Base-by-base conservation (phyloP, 2,888 invertebrate genomes). In the Pedicia rivosa region DNA sequence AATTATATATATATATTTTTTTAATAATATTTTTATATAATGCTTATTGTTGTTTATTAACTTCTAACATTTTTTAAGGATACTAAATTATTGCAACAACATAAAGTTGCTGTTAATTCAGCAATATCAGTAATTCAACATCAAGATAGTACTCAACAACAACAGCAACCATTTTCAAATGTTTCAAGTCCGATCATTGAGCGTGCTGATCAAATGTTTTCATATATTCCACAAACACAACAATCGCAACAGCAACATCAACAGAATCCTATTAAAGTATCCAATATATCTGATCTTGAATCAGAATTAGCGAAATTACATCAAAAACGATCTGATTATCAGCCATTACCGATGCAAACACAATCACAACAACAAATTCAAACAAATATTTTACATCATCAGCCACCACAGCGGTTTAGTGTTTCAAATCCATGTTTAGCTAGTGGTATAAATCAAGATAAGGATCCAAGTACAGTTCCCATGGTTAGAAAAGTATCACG, bases 401-500 rank as follows among this genome's bases (percentile, higher is more conserved):
- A 26, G 12, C 26, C 6, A 35, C n/a, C 20, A 24, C 15, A 33
- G 13, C 22, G 33, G 15, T 22, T 33, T 19, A 30, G 33, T 14
- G 33, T 13, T 16, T 4, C 33, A 22, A 30, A 17, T 30, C n/a
- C n/a, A n/a, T n/a, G n/a, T n/a, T n/a, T n/a, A n/a, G n/a, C n/a
- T n/a, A n/a, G n/a, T n/a, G n/a, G n/a, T n/a, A n/a, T n/a, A n/a
- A n/a, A n/a, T n/a, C n/a, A n/a, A n/a, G 28, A 14, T 3, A 8
- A 3, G 9, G 32, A 32, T n/a, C 4, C 24, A 7, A 5, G 8
- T 10, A 24, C 24, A 5, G 24, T 4, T 24, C 10, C 24, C 9
- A n/a, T n/a, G n/a, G 12, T 12, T 10, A 4, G 80, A 39, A 81
- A 81, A 54, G 76, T 81, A 46, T 81, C 81, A 20, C 65, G 81